Conservation (phyloP, 1,140 invertebrate genomes). For the Rhopalosiphum maidis region DNA sequence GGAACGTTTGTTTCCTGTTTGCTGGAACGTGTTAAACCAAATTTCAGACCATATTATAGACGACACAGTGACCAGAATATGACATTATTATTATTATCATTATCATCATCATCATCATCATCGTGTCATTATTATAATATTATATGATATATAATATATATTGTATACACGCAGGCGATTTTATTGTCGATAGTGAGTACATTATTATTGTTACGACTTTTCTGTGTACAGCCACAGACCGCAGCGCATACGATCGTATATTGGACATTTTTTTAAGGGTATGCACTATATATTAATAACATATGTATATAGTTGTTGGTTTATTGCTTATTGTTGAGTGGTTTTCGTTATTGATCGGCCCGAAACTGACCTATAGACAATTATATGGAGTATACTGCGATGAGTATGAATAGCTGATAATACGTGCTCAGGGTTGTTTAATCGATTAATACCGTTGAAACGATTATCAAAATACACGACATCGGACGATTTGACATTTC, state of each 20-base stretch:
- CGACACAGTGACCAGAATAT: neutral
- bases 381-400: too few species aligned
- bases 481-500: neutral
- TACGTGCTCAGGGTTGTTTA: neutral
- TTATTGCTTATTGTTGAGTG: neutral
- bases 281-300: neutral
- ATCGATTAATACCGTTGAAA: neutral
- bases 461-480: neutral
- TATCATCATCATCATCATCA: too few species aligned
- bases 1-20: conserved; percentile 73
- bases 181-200: neutral
- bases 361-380: too few species aligned
- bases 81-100: neutral
- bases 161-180: too few species aligned
- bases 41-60: neutral
- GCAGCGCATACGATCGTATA: neutral
- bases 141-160: too few species aligned
- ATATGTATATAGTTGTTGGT: neutral
- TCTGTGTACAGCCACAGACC: neutral
- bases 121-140: neutral
- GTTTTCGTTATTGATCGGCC: neutral
- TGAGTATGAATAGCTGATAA: neutral
- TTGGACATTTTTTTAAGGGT: neutral
- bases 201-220: neutral
- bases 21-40: conserved; percentile 59